phyloP scores from a whole-genome alignment of 2,888 invertebrate species.

The Diarsia mendica region DNA sequence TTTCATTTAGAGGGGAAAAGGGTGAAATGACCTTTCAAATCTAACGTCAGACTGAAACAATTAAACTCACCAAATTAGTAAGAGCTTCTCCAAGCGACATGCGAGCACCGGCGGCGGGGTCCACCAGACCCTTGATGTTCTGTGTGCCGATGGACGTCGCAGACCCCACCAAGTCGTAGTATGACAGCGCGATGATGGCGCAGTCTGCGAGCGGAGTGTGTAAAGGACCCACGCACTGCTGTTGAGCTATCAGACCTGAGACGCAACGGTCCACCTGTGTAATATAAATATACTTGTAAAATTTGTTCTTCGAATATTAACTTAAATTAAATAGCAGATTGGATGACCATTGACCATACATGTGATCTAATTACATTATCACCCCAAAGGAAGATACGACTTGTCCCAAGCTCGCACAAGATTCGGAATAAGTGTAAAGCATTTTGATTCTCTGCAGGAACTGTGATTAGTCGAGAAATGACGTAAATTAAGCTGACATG shows the following conservation, averaged over 20 bases:
- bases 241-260: slow-evolving; percentile 98
- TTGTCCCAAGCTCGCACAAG: neutral
- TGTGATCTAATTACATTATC: neutral
- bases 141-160: slow-evolving; percentile 99
- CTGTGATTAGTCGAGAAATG: neutral
- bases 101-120: slow-evolving; percentile 96
- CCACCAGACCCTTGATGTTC: slow-evolving; percentile 97
- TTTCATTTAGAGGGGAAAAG: no score
- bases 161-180: slow-evolving; percentile 95
- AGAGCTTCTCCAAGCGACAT: slow-evolving; percentile 98
- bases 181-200: slow-evolving; percentile 96
- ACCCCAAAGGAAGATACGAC: neutral
- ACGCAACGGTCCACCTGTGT: slow-evolving; percentile 95
- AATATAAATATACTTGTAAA: neutral
- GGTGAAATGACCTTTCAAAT: no score
- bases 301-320: neutral
- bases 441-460: neutral
- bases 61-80: slow-evolving; percentile 95
- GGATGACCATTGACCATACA: no score
- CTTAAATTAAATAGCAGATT: neutral
- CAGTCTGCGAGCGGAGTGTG: slow-evolving; percentile 99
- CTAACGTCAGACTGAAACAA: no score
- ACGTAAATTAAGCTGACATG: neutral
- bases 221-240: slow-evolving; percentile 99
- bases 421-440: neutral